Evolutionary conservation across 2,797 vertebrate species (phyloP), one percentile per base, ranked within the genome.

Genomic region (Crax fasciolata): DNA sequence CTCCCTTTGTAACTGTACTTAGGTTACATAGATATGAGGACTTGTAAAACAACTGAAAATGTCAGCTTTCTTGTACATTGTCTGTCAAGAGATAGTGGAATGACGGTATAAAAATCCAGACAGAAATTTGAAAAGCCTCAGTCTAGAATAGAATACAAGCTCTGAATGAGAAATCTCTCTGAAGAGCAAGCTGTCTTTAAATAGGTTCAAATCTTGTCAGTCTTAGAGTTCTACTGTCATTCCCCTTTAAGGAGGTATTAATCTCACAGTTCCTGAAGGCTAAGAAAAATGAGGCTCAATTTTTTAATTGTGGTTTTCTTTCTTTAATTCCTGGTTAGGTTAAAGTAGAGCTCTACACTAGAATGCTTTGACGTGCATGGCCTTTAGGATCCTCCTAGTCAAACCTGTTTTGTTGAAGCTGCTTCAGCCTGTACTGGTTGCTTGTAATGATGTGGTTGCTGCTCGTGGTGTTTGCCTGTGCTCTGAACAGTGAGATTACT

Each of bases 11-110:
- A 49, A 39, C 24, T 44, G 10, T 72, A 13, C 24, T 58, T 63
- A 2, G 1, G 28, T 35, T 46, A 11, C n/a, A 20, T 4, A 18
- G 2, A 2, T 61, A 1, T 30, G 49, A 83, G 14, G 27, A 52
- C 18, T 24, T 51, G 27, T 28, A 61, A 35, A 52, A 57, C 12
- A 57, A 55, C 4, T 52, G 44, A 72, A 72, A 38, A 18, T 9
- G 8, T 39, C 25, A 83, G 4, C 25, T 79, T 79, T 54, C 25
- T 54, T 52, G 3, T 43, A 39, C 4, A 1, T 12, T 28, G 48
- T 48, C 8, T 51, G 58, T 66, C 81, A n/a, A 28, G 44, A 84
- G 20, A 51, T 17, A n/a, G 14, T 46, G 35, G 28, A 74, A 17
- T 24, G 11, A 9, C 9, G 25, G 17, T 41, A 2, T 39, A 39